Evolutionary conservation across 2,888 invertebrate genomes (phyloP).

Genomic region (Sturmia bella): DNA sequence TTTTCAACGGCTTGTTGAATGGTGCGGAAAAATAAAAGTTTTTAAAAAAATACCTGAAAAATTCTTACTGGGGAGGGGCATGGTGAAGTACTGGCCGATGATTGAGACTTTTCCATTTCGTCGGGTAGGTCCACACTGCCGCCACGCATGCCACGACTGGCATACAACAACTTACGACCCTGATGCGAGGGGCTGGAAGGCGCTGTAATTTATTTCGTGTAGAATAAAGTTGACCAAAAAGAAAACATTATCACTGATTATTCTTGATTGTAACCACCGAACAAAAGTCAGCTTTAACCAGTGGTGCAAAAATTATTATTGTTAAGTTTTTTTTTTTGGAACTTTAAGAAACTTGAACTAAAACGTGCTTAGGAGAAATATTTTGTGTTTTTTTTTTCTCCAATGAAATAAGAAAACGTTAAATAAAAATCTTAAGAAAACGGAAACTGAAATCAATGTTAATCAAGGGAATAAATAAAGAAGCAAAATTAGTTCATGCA

Average conservation of each 20-base stretch:
- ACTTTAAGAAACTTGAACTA: constrained; percentile 34
- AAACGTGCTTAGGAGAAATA: constrained; percentile 46
- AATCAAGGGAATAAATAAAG: not conserved
- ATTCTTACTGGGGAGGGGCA: constrained; percentile 92
- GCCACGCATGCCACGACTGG: constrained; percentile 91
- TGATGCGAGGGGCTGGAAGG: constrained; percentile 96
- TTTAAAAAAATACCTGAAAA: constrained; percentile 79
- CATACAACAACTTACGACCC: constrained; percentile 89
- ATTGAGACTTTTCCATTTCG: constrained; percentile 94
- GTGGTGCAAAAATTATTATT: constrained; percentile 42
- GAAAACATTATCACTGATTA: constrained; percentile 32
- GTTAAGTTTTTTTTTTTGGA: not conserved
- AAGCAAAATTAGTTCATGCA: constrained; percentile 32
- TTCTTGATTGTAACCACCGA: constrained; percentile 9
- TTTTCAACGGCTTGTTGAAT: not conserved
- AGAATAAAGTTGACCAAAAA: not conserved
- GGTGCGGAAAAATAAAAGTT: constrained; percentile 1
- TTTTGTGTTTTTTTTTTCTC: not conserved
- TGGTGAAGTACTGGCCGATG: constrained; percentile 95
- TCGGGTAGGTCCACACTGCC: constrained; percentile 96
- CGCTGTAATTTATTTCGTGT: constrained; percentile 83
- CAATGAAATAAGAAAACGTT: not conserved
- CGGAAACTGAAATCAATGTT: not conserved
- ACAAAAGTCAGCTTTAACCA: not conserved
- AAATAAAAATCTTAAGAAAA: constrained; percentile 6